Conservation (phyloP, 2,888 invertebrate genomes). For the Caenorhabditis japonica region DNA sequence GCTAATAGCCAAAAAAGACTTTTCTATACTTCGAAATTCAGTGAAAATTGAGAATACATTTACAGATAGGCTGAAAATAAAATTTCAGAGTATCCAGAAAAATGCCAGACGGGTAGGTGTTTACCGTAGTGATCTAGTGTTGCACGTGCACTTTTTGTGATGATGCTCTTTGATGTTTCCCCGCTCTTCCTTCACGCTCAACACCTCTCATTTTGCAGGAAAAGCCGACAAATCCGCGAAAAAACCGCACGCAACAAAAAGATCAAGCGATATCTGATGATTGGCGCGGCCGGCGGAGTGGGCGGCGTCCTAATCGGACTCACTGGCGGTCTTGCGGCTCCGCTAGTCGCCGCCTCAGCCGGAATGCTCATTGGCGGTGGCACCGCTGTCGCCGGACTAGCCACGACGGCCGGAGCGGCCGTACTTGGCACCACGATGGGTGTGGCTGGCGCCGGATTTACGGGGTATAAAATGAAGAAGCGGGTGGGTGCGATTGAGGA, state of each 20-base stretch:
- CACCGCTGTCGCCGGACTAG: constrained; percentile 79
- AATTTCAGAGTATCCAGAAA: constrained; percentile 43
- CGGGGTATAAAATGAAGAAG: constrained; percentile 82
- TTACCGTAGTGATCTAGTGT: too few species aligned
- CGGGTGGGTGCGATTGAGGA: constrained; percentile 83
- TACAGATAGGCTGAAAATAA: too few species aligned
- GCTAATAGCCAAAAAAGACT: too few species aligned
- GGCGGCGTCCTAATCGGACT: constrained; percentile 83
- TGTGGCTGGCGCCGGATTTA: constrained; percentile 83
- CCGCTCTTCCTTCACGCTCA: constrained; percentile 1
- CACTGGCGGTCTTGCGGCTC: constrained; percentile 84
- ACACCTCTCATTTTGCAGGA: too few species aligned
- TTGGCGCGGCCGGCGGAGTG: constrained; percentile 83
- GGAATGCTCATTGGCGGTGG: constrained; percentile 74
- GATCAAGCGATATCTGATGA: constrained; percentile 82
- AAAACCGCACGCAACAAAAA: constrained; percentile 80
- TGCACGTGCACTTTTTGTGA: too few species aligned
- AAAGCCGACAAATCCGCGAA: constrained; percentile 80
- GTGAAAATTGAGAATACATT: too few species aligned
- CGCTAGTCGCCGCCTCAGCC: constrained; percentile 80
- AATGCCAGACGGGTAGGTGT: constrained; percentile 43
- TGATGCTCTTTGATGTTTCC: constrained; percentile 4
- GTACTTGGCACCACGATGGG: constrained; percentile 82
- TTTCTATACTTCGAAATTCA: background rate
- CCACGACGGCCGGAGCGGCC: constrained; percentile 80